These are phyloP conservation scores for Rotaria magnacalcarata DNA, from an alignment of 2,888 invertebrate genomes.

Conservation along the genomic window DNA sequence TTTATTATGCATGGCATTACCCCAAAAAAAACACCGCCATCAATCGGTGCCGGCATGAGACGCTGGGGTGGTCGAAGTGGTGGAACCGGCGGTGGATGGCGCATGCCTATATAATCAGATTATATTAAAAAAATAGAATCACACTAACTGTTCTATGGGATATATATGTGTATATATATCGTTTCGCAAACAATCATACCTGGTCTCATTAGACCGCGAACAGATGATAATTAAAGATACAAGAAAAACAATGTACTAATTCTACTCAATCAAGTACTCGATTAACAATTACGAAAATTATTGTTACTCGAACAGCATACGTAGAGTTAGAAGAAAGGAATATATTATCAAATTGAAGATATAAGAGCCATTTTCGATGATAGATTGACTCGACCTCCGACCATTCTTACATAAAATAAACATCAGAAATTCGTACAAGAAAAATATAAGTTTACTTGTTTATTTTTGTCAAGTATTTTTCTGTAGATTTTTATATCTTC, in stretches of 20 bases:
- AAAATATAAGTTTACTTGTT: not conserved
- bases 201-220: conserved; percentile 15
- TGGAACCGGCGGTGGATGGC: conserved; percentile 5
- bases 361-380: not conserved
- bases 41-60: conserved; percentile 2
- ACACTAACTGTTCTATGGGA: not conserved
- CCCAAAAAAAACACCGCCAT: conserved; percentile 35
- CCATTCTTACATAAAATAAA: not conserved
- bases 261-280: not conserved
- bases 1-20: not conserved
- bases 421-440: not conserved
- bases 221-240: not conserved
- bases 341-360: conserved; percentile 16
- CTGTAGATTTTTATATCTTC: not conserved
- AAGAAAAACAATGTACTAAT: not conserved
- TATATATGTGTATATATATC: not conserved
- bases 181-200: not conserved
- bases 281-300: not conserved
- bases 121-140: not conserved
- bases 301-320: not conserved
- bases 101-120: conserved; percentile 16
- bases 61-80: conserved; percentile 24
- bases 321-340: not conserved
- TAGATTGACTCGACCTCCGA: not conserved
- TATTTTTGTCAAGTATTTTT: not conserved